Evolutionary conservation across 2,797 vertebrate species (phyloP).

Genomic region (Ciconia nigra): DNA sequence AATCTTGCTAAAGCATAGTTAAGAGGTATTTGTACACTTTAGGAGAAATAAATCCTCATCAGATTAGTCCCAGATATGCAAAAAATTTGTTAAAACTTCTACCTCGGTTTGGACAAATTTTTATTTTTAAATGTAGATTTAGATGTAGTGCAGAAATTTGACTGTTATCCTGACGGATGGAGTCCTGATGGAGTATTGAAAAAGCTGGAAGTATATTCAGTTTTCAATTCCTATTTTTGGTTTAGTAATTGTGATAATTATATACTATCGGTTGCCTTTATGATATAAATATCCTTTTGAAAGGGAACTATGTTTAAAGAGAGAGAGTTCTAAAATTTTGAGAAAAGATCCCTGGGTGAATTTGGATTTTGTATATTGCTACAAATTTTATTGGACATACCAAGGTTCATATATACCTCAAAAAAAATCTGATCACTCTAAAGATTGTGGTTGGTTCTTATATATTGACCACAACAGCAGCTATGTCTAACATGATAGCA

Average conservation of each 20-base stretch:
- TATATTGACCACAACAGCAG: background rate
- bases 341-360: background rate
- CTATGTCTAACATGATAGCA: background rate
- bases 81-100: background rate
- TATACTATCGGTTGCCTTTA: background rate
- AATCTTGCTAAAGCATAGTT: background rate
- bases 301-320: background rate
- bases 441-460: background rate
- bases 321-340: background rate
- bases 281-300: conserved; percentile 45
- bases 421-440: background rate
- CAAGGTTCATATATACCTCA: background rate
- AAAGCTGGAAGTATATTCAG: background rate
- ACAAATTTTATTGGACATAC: background rate
- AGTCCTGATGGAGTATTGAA: conserved; percentile 13
- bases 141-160: background rate
- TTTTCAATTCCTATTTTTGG: conserved; percentile 25
- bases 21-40: background rate
- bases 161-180: background rate
- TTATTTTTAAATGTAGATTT: background rate
- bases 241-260: conserved; percentile 31
- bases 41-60: background rate
- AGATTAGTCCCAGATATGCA: background rate
- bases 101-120: background rate
- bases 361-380: background rate